Evolutionary conservation across 2,113 vertebrate genomes (phyloP).

Genomic region (Lepidothrix coronata): DNA sequence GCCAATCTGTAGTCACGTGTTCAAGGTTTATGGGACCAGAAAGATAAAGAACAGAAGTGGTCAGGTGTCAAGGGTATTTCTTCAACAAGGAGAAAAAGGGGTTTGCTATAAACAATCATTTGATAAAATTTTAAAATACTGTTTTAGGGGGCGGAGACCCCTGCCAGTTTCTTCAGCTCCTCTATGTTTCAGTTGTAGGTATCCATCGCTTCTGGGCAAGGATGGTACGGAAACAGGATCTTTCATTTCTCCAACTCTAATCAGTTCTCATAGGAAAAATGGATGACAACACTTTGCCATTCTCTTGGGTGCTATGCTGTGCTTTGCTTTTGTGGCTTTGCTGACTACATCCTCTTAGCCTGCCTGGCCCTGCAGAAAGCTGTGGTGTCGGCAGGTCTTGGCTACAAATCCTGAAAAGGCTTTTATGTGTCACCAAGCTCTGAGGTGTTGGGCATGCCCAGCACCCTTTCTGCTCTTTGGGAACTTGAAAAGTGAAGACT

Average conservation of each 20-base stretch:
- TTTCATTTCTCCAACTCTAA: neutral
- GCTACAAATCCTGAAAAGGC: neutral
- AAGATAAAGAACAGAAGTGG: neutral
- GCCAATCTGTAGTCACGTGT: neutral
- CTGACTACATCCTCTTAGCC: neutral
- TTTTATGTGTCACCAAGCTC: neutral
- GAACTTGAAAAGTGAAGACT: neutral
- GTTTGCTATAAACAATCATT: neutral
- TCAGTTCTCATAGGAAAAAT: neutral
- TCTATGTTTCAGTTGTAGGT: neutral
- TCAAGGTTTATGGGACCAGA: neutral
- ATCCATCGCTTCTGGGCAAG: neutral
- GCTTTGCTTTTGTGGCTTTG: neutral
- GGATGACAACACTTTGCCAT: accelerated
- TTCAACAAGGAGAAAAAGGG: constrained; percentile 8
- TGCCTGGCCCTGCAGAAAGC: accelerated
- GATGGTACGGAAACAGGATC: neutral
- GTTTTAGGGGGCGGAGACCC: neutral
- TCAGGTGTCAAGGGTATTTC: neutral
- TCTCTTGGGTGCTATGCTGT: neutral
- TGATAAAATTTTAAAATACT: neutral
- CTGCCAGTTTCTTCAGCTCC: neutral
- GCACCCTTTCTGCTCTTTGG: accelerated
- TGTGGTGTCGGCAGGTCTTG: accelerated
- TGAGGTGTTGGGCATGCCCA: neutral